Evolutionary conservation across 1,140 invertebrate genomes (phyloP).

Genomic region (Helicorthomorpha holstii): DNA sequence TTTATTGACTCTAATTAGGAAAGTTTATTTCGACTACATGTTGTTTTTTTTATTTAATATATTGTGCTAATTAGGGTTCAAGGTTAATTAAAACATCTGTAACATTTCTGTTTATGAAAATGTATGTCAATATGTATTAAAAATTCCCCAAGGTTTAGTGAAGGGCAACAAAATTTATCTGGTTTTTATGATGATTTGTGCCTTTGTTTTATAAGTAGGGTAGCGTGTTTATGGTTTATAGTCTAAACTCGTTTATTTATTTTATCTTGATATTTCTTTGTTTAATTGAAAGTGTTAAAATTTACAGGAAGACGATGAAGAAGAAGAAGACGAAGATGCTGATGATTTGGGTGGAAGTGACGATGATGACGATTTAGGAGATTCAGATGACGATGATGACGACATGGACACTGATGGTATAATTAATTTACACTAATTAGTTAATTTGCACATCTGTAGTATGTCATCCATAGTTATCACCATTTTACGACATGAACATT

Average conservation of each 20-base stretch:
- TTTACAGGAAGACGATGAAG: constrained; percentile 2
- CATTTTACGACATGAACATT: neutral
- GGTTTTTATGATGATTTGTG: neutral
- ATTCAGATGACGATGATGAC: constrained; percentile 25
- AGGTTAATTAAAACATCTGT: too few relatives aligned
- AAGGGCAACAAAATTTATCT: neutral
- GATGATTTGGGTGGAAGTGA: constrained; percentile 15
- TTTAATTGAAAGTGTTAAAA: constrained; percentile 1
- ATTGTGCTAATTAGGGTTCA: too few relatives aligned
- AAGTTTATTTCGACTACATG: too few relatives aligned
- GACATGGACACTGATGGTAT: constrained; percentile 12
- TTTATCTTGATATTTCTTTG: neutral
- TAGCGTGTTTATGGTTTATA: neutral
- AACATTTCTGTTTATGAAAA: neutral
- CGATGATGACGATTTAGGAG: constrained; percentile 20
- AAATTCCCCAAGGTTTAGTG: neutral
- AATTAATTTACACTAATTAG: neutral
- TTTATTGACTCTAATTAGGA: too few relatives aligned
- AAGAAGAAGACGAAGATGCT: constrained; percentile 13
- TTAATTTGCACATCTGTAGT: neutral
- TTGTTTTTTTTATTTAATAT: too few relatives aligned
- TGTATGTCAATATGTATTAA: neutral
- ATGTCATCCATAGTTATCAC: neutral
- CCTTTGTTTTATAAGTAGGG: neutral
- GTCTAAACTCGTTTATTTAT: neutral